Percentiles rank a stretch among this genome's conserved stretches.
Conservation (phyloP, 2,113 vertebrate species). For the Taxidea taxus region DNA sequence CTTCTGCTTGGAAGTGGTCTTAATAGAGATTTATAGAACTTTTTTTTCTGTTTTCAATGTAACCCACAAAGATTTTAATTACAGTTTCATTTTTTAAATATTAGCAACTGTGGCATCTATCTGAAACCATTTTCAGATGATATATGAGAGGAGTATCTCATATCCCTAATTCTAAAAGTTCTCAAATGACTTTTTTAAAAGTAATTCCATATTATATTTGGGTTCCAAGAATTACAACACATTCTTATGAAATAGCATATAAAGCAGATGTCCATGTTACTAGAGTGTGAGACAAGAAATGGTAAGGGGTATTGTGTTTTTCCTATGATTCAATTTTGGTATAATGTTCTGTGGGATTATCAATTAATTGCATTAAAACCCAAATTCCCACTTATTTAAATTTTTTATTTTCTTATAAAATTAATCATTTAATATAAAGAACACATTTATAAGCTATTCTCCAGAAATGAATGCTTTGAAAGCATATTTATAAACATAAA, state of each 20-base stretch:
- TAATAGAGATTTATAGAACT: neutral
- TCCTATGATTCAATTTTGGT: neutral
- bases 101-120: neutral
- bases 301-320: neutral
- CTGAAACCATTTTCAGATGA: neutral
- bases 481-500: neutral
- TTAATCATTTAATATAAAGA: neutral
- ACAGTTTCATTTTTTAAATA: conserved; percentile 1
- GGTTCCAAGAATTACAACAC: neutral
- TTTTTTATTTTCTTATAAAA: neutral
- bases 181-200: neutral
- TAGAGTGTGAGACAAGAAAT: neutral
- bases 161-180: neutral
- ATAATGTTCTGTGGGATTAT: neutral
- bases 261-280: neutral
- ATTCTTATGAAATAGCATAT: neutral
- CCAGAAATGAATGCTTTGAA: neutral
- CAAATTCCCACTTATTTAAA: neutral
- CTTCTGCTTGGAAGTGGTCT: neutral
- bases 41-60: neutral
- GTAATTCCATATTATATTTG: neutral
- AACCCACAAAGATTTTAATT: neutral
- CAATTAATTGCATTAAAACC: neutral
- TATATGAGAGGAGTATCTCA: neutral
- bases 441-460: neutral